Percentiles rank a stretch among this genome's conserved stretches.
Conservation (phyloP, 2,797 vertebrate genomes). For the Cryptoprocta ferox region DNA sequence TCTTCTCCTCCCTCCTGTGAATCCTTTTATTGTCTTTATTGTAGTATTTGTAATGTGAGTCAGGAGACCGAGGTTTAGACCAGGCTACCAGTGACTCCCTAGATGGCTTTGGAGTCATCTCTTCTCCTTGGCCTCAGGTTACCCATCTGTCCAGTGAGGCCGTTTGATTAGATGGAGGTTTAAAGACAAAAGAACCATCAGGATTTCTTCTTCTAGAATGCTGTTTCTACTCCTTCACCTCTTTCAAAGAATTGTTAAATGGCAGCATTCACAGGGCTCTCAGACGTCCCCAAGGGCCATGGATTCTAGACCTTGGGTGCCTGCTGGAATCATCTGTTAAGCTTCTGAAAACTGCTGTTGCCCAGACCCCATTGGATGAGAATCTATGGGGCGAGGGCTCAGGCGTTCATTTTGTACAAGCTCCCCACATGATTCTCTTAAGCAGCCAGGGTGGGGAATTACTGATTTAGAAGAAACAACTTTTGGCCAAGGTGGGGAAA, state of each 20-base stretch:
- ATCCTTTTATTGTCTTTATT: not conserved
- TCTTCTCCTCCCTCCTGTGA: not conserved
- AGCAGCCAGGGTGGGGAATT: not conserved
- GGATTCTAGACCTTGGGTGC: not conserved
- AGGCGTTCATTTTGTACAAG: not conserved
- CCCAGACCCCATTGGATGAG: not conserved
- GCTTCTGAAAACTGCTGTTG: not conserved
- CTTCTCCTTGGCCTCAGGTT: not conserved
- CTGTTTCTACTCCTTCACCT: not conserved
- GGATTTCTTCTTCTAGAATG: not conserved
- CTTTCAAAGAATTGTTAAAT: not conserved
- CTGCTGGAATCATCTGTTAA: not conserved
- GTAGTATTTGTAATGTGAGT: not conserved
- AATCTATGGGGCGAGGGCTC: not conserved
- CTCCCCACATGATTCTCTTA: not conserved
- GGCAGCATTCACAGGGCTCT: not conserved
- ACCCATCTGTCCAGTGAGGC: not conserved
- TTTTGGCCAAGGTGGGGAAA: not conserved
- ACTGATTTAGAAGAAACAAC: not conserved
- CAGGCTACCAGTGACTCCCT: not conserved
- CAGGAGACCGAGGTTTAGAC: not conserved
- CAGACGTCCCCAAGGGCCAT: not conserved
- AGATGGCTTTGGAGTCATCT: not conserved
- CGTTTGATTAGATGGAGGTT: not conserved
- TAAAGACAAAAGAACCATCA: not conserved